Conservation (phyloP, 2,888 invertebrate species). For the Panopea generosa region DNA sequence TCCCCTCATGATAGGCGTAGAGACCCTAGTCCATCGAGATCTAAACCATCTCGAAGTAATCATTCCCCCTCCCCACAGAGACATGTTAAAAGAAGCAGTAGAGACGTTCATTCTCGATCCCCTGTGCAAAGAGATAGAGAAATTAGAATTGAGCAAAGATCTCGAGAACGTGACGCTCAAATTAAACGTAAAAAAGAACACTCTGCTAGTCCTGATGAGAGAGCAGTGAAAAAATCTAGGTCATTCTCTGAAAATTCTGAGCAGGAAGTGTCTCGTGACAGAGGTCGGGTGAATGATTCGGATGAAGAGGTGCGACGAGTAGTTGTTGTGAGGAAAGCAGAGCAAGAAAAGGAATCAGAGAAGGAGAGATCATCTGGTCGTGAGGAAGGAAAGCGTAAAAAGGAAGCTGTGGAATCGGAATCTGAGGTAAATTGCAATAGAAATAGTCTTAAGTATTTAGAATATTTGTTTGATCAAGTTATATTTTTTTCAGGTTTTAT, state of each 20-base stretch:
- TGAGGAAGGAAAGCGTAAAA: slow-evolving; percentile 7
- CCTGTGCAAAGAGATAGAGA: slow-evolving; percentile 20
- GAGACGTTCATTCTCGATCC: slow-evolving; percentile 12
- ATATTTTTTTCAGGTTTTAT: too few species aligned
- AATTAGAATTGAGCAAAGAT: slow-evolving; percentile 16
- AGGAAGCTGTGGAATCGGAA: slow-evolving; percentile 26
- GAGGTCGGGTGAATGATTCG: slow-evolving; percentile 11
- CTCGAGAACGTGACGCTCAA: slow-evolving; percentile 22
- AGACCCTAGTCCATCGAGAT: slow-evolving; percentile 15
- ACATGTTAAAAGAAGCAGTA: neutral
- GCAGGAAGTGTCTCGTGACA: slow-evolving; percentile 9
- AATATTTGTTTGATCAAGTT: too few species aligned
- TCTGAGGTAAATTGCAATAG: slow-evolving; percentile 35
- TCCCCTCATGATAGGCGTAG: slow-evolving; percentile 15
- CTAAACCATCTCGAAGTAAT: slow-evolving; percentile 21
- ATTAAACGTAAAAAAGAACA: slow-evolving; percentile 33
- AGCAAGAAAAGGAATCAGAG: slow-evolving; percentile 7
- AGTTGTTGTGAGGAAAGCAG: slow-evolving; percentile 42
- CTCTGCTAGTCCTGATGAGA: slow-evolving; percentile 46
- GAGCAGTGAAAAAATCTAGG: slow-evolving; percentile 34
- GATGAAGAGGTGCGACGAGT: slow-evolving; percentile 44
- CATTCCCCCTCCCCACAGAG: slow-evolving; percentile 25
- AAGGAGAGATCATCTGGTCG: slow-evolving; percentile 13
- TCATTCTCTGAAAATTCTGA: slow-evolving; percentile 47
- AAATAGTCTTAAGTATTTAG: too few species aligned